phyloP scores from a whole-genome alignment of 2,113 vertebrate genomes.

The Lagenorhynchus albirostris region DNA sequence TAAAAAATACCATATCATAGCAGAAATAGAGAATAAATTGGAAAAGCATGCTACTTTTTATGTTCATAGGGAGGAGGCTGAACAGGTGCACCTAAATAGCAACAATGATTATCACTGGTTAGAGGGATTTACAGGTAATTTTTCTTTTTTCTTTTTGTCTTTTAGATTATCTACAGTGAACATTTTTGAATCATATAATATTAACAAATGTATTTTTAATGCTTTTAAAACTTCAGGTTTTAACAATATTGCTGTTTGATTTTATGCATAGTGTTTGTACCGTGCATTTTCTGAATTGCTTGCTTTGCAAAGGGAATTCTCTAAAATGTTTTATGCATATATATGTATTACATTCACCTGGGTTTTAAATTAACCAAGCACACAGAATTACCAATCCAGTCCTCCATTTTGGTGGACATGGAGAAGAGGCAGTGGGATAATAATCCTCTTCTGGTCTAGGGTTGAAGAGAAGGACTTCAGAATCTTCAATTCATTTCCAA shows the following conservation, averaged over 20 bases:
- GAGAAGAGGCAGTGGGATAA: neutral
- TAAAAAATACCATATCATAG: neutral
- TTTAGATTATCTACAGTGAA: neutral
- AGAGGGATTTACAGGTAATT: neutral
- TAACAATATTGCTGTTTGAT: neutral
- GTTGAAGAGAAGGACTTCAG: neutral
- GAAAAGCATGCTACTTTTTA: neutral
- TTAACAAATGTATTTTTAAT: conserved; percentile 23
- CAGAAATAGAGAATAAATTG: neutral
- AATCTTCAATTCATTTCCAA: neutral
- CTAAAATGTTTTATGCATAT: neutral
- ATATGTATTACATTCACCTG: neutral
- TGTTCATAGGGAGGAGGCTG: neutral
- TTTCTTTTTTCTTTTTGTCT: neutral
- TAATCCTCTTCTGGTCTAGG: neutral
- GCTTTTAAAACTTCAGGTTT: neutral
- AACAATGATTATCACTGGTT: neutral
- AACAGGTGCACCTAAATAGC: neutral
- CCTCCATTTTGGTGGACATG: neutral
- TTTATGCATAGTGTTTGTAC: neutral
- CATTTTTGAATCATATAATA: neutral
- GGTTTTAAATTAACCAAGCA: neutral
- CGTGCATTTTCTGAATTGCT: neutral
- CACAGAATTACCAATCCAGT: neutral
- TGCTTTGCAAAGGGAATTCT: neutral